Evolutionary conservation across 2,888 invertebrate genomes (phyloP), one percentile per base, ranked within the genome.

Genomic region (Monopis laevigella): DNA sequence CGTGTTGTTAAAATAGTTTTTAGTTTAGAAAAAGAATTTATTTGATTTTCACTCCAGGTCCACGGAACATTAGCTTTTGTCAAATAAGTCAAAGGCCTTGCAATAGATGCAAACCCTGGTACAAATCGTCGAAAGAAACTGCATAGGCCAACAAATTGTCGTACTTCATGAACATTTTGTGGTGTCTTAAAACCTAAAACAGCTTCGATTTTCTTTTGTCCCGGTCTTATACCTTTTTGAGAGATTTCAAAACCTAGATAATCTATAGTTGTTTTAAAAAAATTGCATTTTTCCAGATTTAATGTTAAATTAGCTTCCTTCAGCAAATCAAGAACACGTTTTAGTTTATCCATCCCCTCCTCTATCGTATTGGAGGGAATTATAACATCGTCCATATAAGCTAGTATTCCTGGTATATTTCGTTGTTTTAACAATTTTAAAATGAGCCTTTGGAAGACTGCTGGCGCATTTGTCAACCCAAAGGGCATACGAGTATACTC

Each of bases 331-430:
- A 49, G 26, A 16, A 51, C 44, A n/a, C 27, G 28, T 7, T 43
- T 29, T 18, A 49, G 34, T 8, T 29, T 41, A 4, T 8, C 8
- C 4, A 48, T 8, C 7, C 46, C 45, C 24, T 48, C 48, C 11
- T 48, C 40, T 13, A 47, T 10, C 1, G 43, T 47, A 8, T 38
- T 42, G n/a, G 45, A 43, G 2, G 40, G 50, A 13, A 56, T 49
- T 6, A 58, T 42, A 1, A 58, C n/a, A 38, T 60, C 56, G 34
- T 59, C 60, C 32, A 59, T 48, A 32, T 57, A 55, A 3, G 49
- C 43, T 2, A 51, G 21, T 2, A 46, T 28, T 5, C 39, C 39
- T 1, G 39, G 35, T 8, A 40, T 11, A 11, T 12, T 34, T 3
- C 39, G 18, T 7, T 19, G 14, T 36, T 36, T 29, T 6, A 49